Base-by-base conservation (phyloP, 2,797 vertebrate species). In the Choloepus didactylus region DNA sequence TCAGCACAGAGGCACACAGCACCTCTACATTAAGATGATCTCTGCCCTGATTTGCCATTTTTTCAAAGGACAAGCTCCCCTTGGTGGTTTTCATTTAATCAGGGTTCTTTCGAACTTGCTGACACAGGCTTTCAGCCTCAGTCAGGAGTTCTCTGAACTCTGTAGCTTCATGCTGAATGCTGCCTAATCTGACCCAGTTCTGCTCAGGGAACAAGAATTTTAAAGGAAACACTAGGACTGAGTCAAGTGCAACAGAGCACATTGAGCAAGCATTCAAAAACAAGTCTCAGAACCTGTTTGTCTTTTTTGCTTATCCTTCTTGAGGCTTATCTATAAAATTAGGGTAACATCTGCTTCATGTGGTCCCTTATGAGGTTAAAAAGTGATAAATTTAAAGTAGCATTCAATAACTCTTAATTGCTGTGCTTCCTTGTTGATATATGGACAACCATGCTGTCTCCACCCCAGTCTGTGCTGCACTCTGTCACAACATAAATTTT, bases 171-270 rank as follows among this genome's bases (percentile, higher is more conserved):
- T 88, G 62, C 29, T 49, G 82, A 91, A 91, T 59, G 18, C 35
- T 75, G 66, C 76, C 72, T 96, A 95, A 89, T 80, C 80, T 96
- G 95, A 97, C 88, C 83, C 91, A 87, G 23, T 96, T 96, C 86
- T 85, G 93, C 51, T 14, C 21, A 15, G 27, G 11, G 72, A 84
- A 91, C 29, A 72, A 92, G 81, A 94, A 84, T 83, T 70, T 60
- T 89, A 89, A 84, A 95, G 56, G 91, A 96, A 97, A 89, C 31
- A n/a, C 38, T 91, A 29, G 25, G 60, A 91, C 46, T 8, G 9
- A 93, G 69, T 49, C 7, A 7, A 85, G 46, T 56, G 35, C 49
- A 23, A 82, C 25, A 75, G 6, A 83, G 29, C 25, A 86, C n/a
- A 89, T 21, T 73, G 92, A 27, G 18, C 19, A 91, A 93, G 62